Percentiles rank a stretch among this genome's conserved stretches.
These are phyloP conservation scores for Ips typographus DNA, from an alignment of 1,140 invertebrate genomes.

Conservation along the genomic window DNA sequence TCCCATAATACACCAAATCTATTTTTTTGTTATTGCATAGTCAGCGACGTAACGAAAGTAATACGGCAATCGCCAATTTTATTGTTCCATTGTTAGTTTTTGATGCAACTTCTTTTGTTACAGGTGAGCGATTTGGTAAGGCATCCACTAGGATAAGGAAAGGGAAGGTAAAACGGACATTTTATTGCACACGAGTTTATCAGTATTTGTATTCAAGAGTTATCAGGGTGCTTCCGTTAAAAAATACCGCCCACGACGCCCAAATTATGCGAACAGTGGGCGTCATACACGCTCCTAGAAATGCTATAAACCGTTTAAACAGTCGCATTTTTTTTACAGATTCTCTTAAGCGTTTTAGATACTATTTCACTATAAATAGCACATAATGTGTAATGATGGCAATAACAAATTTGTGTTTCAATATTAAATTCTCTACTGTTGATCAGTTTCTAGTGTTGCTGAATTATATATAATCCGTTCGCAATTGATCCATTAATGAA, in stretches of 20 bases:
- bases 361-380: too few species aligned
- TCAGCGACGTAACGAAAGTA: background rate
- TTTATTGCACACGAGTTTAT: background rate
- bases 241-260: background rate
- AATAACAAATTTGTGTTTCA: too few species aligned
- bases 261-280: conserved; percentile 7
- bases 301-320: too few species aligned
- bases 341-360: too few species aligned
- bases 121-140: conserved; percentile 27
- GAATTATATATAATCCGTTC: background rate
- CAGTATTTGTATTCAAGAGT: background rate
- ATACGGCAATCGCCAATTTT: conserved; percentile 22
- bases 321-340: too few species aligned
- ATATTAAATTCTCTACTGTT: too few species aligned
- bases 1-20: background rate
- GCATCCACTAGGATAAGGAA: background rate
- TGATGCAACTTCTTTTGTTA: conserved; percentile 22
- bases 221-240: background rate
- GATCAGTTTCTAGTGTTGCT: background rate
- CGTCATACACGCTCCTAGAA: background rate
- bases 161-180: background rate
- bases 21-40: too few species aligned
- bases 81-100: conserved; percentile 28
- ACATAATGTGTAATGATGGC: too few species aligned
- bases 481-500: background rate